These are phyloP conservation scores for Semibalanus balanoides DNA, from an alignment of 1,140 invertebrate genomes.

Conservation along the genomic window DNA sequence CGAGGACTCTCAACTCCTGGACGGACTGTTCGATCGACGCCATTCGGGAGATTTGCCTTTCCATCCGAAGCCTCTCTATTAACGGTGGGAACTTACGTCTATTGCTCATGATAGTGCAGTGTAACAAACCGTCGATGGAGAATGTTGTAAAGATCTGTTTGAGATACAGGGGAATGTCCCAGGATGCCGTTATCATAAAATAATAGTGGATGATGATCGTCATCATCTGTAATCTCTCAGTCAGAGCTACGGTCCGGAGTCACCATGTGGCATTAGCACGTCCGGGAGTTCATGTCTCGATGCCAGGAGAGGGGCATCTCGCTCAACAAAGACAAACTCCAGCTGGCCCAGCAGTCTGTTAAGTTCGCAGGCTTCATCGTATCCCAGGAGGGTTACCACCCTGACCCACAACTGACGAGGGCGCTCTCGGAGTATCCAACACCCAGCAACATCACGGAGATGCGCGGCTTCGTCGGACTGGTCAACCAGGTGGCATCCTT, in stretches of 20 bases:
- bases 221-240: too few relatives aligned
- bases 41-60: slow-evolving; percentile 19
- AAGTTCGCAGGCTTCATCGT: slow-evolving; percentile 4
- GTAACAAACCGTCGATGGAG: slow-evolving; percentile 10
- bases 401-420: not conserved
- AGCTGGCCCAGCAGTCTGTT: not conserved
- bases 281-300: not conserved
- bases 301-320: not conserved
- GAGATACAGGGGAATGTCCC: too few relatives aligned
- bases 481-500: slow-evolving; percentile 12
- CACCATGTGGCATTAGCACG: not conserved
- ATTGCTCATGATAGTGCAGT: slow-evolving; percentile 19
- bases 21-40: slow-evolving; percentile 21
- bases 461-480: slow-evolving; percentile 12
- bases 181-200: slow-evolving; percentile 5
- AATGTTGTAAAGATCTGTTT: slow-evolving; percentile 13
- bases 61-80: slow-evolving; percentile 15
- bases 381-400: not conserved
- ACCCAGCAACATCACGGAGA: slow-evolving; percentile 8
- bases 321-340: not conserved
- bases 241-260: not conserved
- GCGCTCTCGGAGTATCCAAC: slow-evolving; percentile 6
- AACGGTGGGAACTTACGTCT: slow-evolving; percentile 17
- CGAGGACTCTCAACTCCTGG: slow-evolving; percentile 15
- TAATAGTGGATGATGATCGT: slow-evolving; percentile 18